Conservation (phyloP, 1,140 invertebrate species). For the Bombyx mori region ASM3026992v2 NC_085109.1:12514001-12514500, state of each 20-base stretch:
- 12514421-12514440: no score
- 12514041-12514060: background rate
- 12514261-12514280: no score
- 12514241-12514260: conserved; percentile 7
- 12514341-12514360: no score
- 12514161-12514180: background rate
- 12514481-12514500: no score
- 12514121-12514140: conserved; percentile 1
- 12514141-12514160: background rate
- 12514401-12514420: no score
- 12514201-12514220: conserved; percentile 24
- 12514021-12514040: background rate
- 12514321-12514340: no score
- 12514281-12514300: no score
- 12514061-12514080: background rate
- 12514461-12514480: no score
- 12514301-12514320: no score
- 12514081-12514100: background rate
- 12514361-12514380: no score
- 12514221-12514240: conserved; percentile 24
- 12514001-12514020: background rate
- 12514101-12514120: background rate
- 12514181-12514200: conserved; percentile 25
- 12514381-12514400: no score
- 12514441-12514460: no score